Conservation (phyloP, 1,140 invertebrate species). For the Micrasema minimum region DNA sequence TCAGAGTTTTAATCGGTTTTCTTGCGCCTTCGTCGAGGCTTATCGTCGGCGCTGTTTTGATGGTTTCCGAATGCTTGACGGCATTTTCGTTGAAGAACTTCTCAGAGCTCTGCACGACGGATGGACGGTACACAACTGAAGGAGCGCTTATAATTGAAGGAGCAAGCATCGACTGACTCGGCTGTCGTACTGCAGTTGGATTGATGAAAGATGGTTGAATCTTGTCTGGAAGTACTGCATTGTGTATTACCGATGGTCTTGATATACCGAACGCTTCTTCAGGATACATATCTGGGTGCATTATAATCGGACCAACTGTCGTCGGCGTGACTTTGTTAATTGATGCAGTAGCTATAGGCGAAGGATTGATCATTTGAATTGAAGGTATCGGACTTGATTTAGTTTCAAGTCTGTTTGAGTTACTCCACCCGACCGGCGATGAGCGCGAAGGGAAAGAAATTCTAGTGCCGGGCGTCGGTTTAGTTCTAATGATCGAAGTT, state of each 20-base stretch:
- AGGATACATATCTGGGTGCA: constrained; percentile 51
- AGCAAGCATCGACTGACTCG: constrained; percentile 30
- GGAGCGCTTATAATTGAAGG: constrained; percentile 38
- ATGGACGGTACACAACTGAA: constrained; percentile 49
- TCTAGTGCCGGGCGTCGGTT: constrained; percentile 45
- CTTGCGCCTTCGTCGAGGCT: constrained; percentile 19
- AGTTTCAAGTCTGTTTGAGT: constrained; percentile 44
- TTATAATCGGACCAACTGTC: constrained; percentile 49
- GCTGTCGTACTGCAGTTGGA: constrained; percentile 37
- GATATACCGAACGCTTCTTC: constrained; percentile 45
- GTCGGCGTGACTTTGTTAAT: constrained; percentile 36
- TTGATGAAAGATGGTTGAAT: constrained; percentile 31
- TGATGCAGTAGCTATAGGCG: constrained; percentile 13
- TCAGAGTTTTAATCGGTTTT: constrained; percentile 44
- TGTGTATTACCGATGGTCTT: constrained; percentile 17
- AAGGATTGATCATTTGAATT: constrained; percentile 30
- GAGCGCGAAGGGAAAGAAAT: constrained; percentile 48
- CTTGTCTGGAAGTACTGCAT: constrained; percentile 40
- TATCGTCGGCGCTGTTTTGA: constrained; percentile 40
- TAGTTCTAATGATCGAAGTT: constrained; percentile 40
- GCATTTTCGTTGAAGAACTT: constrained; percentile 60
- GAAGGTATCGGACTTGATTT: constrained; percentile 33
- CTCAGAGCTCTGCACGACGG: constrained; percentile 64
- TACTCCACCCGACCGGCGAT: constrained; percentile 39
- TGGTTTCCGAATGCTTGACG: constrained; percentile 51